A percentile compares a stretch with the other conserved stretches of the same genome.
phyloP scores from a whole-genome alignment of 2,797 vertebrate species.

The Simalia tracyae region DNA sequence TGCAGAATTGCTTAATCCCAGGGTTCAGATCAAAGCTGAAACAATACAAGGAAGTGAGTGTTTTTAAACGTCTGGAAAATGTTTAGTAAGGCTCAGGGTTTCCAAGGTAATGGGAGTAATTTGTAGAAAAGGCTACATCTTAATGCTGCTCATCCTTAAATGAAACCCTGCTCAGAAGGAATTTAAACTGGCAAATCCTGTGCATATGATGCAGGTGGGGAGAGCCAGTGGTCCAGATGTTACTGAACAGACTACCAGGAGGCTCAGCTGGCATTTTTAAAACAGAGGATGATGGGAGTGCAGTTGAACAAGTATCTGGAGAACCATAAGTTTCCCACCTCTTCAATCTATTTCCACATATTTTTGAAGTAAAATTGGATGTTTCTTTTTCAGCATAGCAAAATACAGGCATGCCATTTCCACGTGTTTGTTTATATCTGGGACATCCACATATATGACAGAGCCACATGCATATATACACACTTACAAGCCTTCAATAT shows the following conservation, averaged over 20 bases:
- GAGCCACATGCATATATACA: background rate
- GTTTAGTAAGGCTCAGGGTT: background rate
- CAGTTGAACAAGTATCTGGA: background rate
- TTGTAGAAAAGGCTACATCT: background rate
- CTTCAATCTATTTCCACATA: background rate
- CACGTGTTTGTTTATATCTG: background rate
- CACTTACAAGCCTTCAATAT: background rate
- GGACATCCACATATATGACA: background rate
- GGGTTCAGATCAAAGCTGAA: background rate
- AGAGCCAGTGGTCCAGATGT: background rate
- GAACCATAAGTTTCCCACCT: background rate
- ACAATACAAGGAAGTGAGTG: background rate
- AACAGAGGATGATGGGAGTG: background rate
- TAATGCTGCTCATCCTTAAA: background rate
- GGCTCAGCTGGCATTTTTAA: background rate
- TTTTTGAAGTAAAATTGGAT: background rate
- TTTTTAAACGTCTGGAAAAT: background rate
- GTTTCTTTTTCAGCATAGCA: background rate
- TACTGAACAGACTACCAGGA: background rate
- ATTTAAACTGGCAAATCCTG: background rate
- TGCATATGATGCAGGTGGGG: background rate
- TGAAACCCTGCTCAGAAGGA: background rate
- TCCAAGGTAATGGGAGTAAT: background rate
- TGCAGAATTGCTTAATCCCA: background rate
- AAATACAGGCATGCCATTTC: background rate